Evolutionary conservation across 2,797 vertebrate genomes (phyloP), one percentile per base, ranked within the genome.

Genomic region (Acrossocheilus fasciatus): DNA sequence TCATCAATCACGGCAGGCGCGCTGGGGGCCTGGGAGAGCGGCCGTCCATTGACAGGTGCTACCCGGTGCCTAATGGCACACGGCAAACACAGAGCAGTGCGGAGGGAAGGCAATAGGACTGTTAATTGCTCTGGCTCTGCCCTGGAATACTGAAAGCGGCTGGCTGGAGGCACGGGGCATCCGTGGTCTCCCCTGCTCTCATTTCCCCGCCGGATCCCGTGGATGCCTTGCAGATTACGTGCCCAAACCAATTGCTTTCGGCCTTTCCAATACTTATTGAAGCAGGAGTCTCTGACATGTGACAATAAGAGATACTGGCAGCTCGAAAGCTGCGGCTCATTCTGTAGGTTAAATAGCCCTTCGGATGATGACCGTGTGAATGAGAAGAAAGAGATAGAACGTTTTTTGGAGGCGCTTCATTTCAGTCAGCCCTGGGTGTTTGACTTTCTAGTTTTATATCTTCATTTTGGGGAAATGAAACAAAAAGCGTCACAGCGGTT

Each of bases 1-100:
- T 97, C 96, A 99, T 99, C 98, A 98, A 99, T 99, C 98, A 99
- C 96, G 94, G 96, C 96, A 95, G 93, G 95, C 92, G 95, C 95
- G 94, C 96, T 95, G 93, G 87, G 91, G 94, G 95, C 95, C 94
- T 89, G 94, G 93, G 93, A 95, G 95, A 96, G 89, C 45, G 66
- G 86, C 87, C 94, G 93, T 93, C 94, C 96, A 96, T 94, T 96
- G 96, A 96, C 93, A 95, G 96, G 95, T 95, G 96, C 96, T 95
- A 96, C 96, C 96, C 95, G 93, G 93, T 96, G 94, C 94, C 96
- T 96, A 97, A 97, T 96, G 95, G 95, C 94, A 96, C 95, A 95
- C 94, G 95, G 95, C 94, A 96, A 95, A 96, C 93, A 94, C 92
- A 92, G 94, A 94, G 94, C 94, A 92, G 93, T 95, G 92, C 92